A percentile compares a stretch with the other conserved stretches of the same genome.
These are phyloP conservation scores for Drosophila pseudotakahashii DNA, from an alignment of 2,888 invertebrate genomes.

Conservation along the genomic window DNA sequence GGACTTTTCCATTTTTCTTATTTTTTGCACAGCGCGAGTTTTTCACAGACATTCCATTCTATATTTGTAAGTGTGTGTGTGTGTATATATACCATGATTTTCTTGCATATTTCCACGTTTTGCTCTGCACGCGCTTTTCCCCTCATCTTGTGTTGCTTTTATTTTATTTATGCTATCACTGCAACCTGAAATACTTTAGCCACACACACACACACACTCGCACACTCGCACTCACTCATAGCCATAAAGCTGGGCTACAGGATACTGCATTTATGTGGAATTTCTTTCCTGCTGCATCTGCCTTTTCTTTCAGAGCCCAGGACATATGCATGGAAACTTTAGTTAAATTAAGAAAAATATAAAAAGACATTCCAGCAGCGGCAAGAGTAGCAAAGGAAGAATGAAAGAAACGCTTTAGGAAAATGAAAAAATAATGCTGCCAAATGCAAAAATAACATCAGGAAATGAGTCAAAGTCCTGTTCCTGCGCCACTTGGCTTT, in stretches of 20 bases:
- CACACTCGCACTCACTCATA: slow-evolving; percentile 6
- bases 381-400: not conserved
- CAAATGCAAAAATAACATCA: slow-evolving; percentile 55
- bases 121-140: slow-evolving; percentile 42
- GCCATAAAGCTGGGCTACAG: slow-evolving; percentile 6
- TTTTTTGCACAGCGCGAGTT: slow-evolving; percentile 19
- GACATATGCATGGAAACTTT: slow-evolving; percentile 40
- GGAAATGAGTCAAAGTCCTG: slow-evolving; percentile 21
- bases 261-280: slow-evolving; percentile 36
- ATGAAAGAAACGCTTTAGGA: slow-evolving; percentile 40
- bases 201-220: slow-evolving; percentile 24
- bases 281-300: slow-evolving; percentile 52
- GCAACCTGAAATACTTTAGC: slow-evolving; percentile 55
- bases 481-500: slow-evolving; percentile 7
- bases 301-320: slow-evolving; percentile 42
- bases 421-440: slow-evolving; percentile 60
- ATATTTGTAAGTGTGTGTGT: too few species aligned
- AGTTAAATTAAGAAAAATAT: slow-evolving; percentile 59
- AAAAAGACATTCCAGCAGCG: slow-evolving; percentile 41
- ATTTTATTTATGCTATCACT: slow-evolving; percentile 59
- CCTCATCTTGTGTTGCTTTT: slow-evolving; percentile 25
- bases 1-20: slow-evolving; percentile 34
- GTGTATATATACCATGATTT: slow-evolving; percentile 15
- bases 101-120: slow-evolving; percentile 55
- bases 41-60: slow-evolving; percentile 22